A percentile compares a stretch with the other conserved stretches of the same genome.
These are phyloP conservation scores for Plebejus melissa DNA, from an alignment of 2,888 invertebrate genomes.

Conservation along the genomic window DNA sequence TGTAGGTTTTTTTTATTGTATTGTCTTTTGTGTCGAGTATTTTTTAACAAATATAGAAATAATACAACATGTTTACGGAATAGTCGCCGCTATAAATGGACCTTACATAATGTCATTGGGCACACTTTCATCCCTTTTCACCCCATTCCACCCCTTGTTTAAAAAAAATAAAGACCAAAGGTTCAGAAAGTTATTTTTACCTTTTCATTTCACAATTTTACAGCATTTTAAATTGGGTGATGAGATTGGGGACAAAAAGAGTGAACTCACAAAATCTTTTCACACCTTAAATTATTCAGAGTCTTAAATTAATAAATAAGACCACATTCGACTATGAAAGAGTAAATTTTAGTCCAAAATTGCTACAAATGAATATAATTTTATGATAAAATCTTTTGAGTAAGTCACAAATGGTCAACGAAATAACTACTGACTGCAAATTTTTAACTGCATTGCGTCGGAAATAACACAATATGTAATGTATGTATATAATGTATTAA, in stretches of 20 bases:
- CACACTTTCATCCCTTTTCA: neutral
- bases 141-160: neutral
- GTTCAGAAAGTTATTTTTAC: neutral
- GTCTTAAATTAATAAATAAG: neutral
- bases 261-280: conserved; percentile 2
- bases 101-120: conserved; percentile 32
- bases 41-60: conserved; percentile 35
- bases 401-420: neutral
- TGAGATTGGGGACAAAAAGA: neutral
- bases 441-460: too few relatives aligned
- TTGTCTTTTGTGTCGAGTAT: neutral
- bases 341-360: neutral
- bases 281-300: conserved; percentile 15
- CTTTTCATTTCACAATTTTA: neutral
- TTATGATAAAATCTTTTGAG: neutral
- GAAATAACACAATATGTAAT: too few relatives aligned
- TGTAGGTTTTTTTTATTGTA: neutral
- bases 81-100: conserved; percentile 60
- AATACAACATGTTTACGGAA: conserved; percentile 65
- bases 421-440: too few relatives aligned
- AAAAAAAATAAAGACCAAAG: neutral
- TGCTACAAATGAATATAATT: neutral
- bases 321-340: neutral
- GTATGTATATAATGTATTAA: too few relatives aligned
- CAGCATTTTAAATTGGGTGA: neutral